These are phyloP conservation scores for Zootoca vivipara DNA, from an alignment of 2,113 vertebrate genomes.

Conservation along the genomic window DNA sequence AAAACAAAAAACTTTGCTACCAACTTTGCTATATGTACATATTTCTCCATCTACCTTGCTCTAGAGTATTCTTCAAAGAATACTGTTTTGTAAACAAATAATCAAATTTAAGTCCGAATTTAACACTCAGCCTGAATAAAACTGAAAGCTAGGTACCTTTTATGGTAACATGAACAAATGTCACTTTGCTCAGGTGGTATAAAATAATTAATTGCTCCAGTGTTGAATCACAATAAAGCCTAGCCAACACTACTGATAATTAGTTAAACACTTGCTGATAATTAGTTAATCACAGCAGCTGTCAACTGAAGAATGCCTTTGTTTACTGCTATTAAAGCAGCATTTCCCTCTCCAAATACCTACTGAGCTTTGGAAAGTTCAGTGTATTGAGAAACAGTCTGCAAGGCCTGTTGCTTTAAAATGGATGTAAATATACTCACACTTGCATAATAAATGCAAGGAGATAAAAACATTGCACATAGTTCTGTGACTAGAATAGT, in stretches of 20 bases:
- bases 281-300: not conserved
- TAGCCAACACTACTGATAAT: not conserved
- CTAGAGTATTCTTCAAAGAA: not conserved
- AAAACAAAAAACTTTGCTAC: not conserved
- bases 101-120: not conserved
- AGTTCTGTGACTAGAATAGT: not conserved
- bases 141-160: not conserved
- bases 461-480: not conserved
- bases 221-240: not conserved
- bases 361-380: not conserved
- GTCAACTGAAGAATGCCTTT: not conserved
- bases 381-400: not conserved
- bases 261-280: not conserved
- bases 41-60: not conserved
- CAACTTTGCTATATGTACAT: not conserved
- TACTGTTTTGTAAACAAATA: not conserved
- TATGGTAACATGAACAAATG: not conserved
- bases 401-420: not conserved
- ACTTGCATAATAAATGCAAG: slow-evolving; percentile 14
- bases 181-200: not conserved
- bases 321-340: not conserved
- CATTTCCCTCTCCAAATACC: not conserved
- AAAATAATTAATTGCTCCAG: not conserved
- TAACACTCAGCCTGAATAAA: not conserved
- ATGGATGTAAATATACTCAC: not conserved